Evolutionary conservation across 2,113 vertebrate genomes (phyloP).

Genomic region (Ceuthmochares aereus): DNA sequence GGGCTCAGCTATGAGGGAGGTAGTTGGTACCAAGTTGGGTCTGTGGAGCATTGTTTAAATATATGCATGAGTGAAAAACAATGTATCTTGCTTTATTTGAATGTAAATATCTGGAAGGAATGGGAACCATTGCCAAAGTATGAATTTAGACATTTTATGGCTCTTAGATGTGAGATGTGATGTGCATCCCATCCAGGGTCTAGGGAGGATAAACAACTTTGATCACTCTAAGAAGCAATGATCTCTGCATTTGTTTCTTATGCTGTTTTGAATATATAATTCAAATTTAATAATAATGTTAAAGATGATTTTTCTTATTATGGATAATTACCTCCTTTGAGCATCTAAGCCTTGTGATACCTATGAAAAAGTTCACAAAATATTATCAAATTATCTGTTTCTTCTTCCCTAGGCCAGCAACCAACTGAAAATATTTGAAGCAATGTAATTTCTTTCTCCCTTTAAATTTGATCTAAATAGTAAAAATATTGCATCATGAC

Average conservation of each 20-base stretch:
- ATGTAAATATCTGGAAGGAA: background rate
- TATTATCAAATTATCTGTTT: background rate
- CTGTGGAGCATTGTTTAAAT: background rate
- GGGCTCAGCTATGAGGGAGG: rapidly evolving
- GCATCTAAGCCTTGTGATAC: background rate
- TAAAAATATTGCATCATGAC: constrained; percentile 48
- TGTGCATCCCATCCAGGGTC: background rate
- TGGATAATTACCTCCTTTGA: background rate
- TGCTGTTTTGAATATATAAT: background rate
- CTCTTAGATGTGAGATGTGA: background rate
- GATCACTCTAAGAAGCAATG: background rate
- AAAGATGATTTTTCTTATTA: background rate
- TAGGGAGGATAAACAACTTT: background rate
- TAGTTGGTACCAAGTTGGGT: background rate
- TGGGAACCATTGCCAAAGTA: background rate
- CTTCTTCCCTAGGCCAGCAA: background rate
- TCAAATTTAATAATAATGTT: background rate
- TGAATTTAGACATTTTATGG: background rate
- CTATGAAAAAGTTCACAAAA: background rate
- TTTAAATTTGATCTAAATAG: constrained; percentile 29
- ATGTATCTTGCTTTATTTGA: background rate
- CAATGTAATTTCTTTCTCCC: background rate
- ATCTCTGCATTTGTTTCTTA: background rate
- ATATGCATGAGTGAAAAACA: background rate
- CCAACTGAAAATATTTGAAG: background rate